Evolutionary conservation across 2,888 invertebrate genomes (phyloP), one percentile per base, ranked within the genome.

Genomic region (Folsomia candida): DNA sequence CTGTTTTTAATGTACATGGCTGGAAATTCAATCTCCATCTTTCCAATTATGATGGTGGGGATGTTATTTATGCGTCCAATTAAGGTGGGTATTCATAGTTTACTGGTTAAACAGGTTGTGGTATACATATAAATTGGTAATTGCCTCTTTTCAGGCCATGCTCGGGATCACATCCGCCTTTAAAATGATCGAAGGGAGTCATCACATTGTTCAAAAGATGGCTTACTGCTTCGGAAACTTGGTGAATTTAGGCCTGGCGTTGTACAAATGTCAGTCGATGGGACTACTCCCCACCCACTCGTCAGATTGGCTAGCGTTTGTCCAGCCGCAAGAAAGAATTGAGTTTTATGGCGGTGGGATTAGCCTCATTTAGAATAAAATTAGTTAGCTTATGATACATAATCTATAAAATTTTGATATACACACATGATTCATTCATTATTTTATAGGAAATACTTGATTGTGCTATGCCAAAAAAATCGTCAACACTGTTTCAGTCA

Each of bases 1-100:
- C 86, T 99, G 74, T 96, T 99, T 83, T 95, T 99, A 72, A 97
- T 99, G 96, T 99, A 98, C 84, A 99, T 99, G 99, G 96, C 98
- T 67, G 98, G 98, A 22, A 97, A 95, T 83, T 96, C 97, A 0
- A 97, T 99, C 81, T 98, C 97, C 0, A 98, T 99, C 81, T 98
- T 99, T 81, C 99, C 99, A 0, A 99, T 99, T 62, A 99, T 99
- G 99, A 99, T 99, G 99, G 97, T 99, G 9, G 97, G 97, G 58
- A 99, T 99, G 99, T 88, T 99, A 85, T 91, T 98, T 80, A 91
- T 98, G 81, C 87, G 97, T 74, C 98, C 98, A 1, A 89, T 98
- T 27, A 97, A 98, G 85, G 47, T 47, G n/a, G n/a, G n/a, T n/a
- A n/a, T n/a, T n/a, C n/a, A n/a, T n/a, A n/a, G n/a, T n/a, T n/a